Evolutionary conservation across 2,888 invertebrate species (phyloP), one percentile per base, ranked within the genome.

Genomic region (Drosophila setosimentum): DNA sequence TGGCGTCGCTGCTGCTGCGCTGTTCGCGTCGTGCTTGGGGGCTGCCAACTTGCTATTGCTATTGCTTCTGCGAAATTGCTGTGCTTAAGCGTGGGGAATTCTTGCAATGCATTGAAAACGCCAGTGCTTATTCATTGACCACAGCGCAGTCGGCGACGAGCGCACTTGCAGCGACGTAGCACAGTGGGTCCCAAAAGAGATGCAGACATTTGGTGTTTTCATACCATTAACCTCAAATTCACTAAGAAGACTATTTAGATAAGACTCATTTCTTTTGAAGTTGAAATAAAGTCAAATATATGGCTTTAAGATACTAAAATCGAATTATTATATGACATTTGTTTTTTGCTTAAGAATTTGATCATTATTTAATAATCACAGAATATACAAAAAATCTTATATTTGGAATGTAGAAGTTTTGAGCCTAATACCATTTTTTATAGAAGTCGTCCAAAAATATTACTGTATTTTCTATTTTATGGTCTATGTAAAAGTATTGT

Each of bases 71-170:
- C 83, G 49, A 79, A 78, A 64, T 51, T 63, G 55, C 68, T 76
- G 73, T 76, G 76, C 57, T 57, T 67, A 42, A 69, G 59, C 77
- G 74, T 71, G 77, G 63, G 78, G 82, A 83, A 81, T 81, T 82
- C 76, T 83, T 82, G 74, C 75, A 73, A 68, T 82, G 82, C 80
- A 81, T 76, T 71, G 50, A 49, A 78, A 76, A 78, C 76, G 48
- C 78, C 73, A 76, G 51, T 57, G 73, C 74, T 77, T 80, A 82
- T 66, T 72, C 81, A 82, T 75, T 81, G 80, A 80, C 72, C 69
- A 68, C 66, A 65, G 58, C 53, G 67, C 80, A 58, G 78, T 51
- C 75, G n/a, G 40, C 59, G 65, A 45, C 49, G 35, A 35, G 54
- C 33, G 30, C 35, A 33, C 29, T 29, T 24, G 51, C 57, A 33